phyloP scores from a whole-genome alignment of 1,140 invertebrate genomes.

The Drosophila aff. region DNA sequence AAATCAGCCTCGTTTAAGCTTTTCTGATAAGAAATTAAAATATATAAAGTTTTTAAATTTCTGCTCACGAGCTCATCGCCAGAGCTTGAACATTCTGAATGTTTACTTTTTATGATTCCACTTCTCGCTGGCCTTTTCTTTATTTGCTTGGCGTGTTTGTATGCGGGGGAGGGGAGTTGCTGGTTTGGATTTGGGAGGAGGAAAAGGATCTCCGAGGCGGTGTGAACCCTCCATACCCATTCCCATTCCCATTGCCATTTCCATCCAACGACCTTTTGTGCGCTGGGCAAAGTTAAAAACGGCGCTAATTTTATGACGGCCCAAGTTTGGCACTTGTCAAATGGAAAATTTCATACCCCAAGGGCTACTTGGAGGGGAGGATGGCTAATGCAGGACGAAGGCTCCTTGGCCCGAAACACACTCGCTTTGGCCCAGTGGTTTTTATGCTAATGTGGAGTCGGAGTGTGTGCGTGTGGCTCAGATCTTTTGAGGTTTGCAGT shows the following conservation, averaged over 20 bases:
- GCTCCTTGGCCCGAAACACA: constrained; percentile 17
- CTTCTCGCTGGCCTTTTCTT: constrained; percentile 37
- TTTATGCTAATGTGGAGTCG: constrained; percentile 67
- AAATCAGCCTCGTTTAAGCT: no score
- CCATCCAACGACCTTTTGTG: constrained; percentile 49
- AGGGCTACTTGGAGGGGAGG: constrained; percentile 24
- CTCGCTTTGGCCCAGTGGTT: constrained; percentile 41
- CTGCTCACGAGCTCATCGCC: constrained; percentile 35
- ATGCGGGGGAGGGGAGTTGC: neutral
- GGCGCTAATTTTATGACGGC: constrained; percentile 76
- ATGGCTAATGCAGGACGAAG: neutral
- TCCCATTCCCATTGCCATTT: neutral
- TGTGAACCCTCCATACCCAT: neutral
- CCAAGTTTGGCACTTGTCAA: constrained; percentile 71
- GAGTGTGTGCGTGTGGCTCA: constrained; percentile 1
- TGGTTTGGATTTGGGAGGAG: neutral
- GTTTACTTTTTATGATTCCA: constrained; percentile 47
- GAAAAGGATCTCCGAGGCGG: constrained; percentile 4
- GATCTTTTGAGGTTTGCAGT: constrained; percentile 57
- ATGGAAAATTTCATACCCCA: constrained; percentile 57
- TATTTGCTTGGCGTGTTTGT: constrained; percentile 33
- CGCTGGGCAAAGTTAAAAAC: constrained; percentile 57
- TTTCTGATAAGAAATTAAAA: neutral
- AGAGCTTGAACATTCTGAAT: constrained; percentile 2
- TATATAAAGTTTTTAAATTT: neutral